Evolutionary conservation across 2,888 invertebrate genomes (phyloP).

Genomic region (Drosophila ezoana): DNA sequence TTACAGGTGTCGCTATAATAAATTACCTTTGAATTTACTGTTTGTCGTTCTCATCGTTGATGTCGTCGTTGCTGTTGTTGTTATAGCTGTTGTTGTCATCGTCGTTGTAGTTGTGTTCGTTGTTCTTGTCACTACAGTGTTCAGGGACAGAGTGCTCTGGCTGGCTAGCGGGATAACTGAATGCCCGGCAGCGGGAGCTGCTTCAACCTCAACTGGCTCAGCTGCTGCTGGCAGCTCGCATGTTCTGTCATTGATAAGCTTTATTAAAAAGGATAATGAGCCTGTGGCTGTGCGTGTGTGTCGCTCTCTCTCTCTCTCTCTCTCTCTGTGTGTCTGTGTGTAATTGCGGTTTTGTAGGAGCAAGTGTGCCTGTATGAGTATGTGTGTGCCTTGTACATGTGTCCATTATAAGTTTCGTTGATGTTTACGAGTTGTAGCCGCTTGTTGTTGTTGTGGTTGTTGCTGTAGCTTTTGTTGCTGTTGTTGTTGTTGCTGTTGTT

Average conservation of each 20-base stretch:
- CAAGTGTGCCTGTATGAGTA: slow-evolving; percentile 8
- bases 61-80: slow-evolving; percentile 27
- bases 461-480: slow-evolving; percentile 3
- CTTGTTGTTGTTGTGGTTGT: slow-evolving; percentile 24
- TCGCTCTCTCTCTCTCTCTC: slow-evolving; percentile 5
- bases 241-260: slow-evolving; percentile 80
- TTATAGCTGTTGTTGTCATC: slow-evolving; percentile 25
- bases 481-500: slow-evolving; percentile 13
- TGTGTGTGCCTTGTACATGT: slow-evolving; percentile 63
- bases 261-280: slow-evolving; percentile 80
- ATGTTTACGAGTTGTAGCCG: slow-evolving; percentile 75
- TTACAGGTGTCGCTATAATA: slow-evolving; percentile 81
- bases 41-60: slow-evolving; percentile 66
- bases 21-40: slow-evolving; percentile 82
- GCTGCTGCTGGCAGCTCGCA: slow-evolving; percentile 74
- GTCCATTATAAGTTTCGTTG: slow-evolving; percentile 79
- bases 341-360: slow-evolving; percentile 56
- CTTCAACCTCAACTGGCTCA: slow-evolving; percentile 16
- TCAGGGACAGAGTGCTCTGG: slow-evolving; percentile 19
- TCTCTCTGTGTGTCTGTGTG: slow-evolving; percentile 9
- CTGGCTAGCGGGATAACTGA: slow-evolving; percentile 52
- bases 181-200: slow-evolving; percentile 30
- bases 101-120: slow-evolving; percentile 46
- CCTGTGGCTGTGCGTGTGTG: slow-evolving; percentile 57
- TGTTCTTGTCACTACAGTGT: slow-evolving; percentile 56